Percentiles rank a stretch among this genome's conserved stretches.
Evolutionary conservation across 2,113 vertebrate genomes (phyloP).

Genomic region (Coryphaenoides rupestris): DNA sequence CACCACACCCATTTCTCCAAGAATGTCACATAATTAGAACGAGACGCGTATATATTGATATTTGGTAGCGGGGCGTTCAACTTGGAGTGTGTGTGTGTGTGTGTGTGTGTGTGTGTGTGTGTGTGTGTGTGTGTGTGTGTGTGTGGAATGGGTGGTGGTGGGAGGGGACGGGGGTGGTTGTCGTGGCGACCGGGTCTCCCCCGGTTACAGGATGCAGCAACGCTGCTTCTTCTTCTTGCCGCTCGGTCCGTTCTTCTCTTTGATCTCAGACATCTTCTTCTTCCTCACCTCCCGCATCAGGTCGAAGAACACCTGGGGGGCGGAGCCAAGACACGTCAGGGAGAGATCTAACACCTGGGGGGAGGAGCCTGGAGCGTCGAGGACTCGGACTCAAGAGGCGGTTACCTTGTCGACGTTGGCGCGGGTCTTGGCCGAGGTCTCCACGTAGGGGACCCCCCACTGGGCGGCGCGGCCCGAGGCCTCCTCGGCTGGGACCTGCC

Average conservation of each 20-base stretch:
- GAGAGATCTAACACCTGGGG: not conserved
- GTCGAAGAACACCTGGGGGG: constrained; percentile 91
- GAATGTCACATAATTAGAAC: no score
- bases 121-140: no score
- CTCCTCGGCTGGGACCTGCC: constrained; percentile 86
- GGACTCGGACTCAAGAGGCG: no score
- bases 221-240: constrained; percentile 92
- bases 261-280: constrained; percentile 96
- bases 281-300: constrained; percentile 93
- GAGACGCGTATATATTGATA: no score
- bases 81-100: no score
- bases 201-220: constrained; percentile 86
- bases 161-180: not conserved
- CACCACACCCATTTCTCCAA: no score
- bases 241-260: constrained; percentile 91
- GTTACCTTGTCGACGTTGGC: constrained; percentile 97
- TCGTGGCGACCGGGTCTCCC: not conserved
- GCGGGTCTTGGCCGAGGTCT: constrained; percentile 95
- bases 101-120: no score
- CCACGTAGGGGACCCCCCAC: constrained; percentile 96
- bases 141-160: no score
- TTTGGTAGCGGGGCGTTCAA: no score
- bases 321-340: no score
- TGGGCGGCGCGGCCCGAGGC: constrained; percentile 80
- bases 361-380: not conserved